Conservation (phyloP, 1,140 invertebrate genomes). For the Drosophila nikananu region DNA sequence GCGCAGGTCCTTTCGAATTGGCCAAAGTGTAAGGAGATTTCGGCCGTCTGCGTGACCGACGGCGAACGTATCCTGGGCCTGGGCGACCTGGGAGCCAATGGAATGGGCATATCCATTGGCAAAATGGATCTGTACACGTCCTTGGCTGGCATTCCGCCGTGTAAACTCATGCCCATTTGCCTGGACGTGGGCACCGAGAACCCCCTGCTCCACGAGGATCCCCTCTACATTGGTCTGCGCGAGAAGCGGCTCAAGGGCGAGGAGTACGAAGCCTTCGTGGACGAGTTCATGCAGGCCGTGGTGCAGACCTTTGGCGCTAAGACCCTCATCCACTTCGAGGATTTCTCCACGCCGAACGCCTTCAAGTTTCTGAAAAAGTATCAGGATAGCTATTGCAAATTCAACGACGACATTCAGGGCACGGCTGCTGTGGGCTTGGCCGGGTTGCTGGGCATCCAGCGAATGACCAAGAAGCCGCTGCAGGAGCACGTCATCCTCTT, state of each 20-base stretch:
- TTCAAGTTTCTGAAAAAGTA: conserved; percentile 96
- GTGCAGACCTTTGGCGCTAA: conserved; percentile 93
- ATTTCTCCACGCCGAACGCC: conserved; percentile 98
- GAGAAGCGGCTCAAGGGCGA: conserved; percentile 93
- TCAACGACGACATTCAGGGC: conserved; percentile 99
- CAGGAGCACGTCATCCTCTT: conserved; percentile 95
- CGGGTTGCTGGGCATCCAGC: conserved; percentile 93
- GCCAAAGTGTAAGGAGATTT: conserved; percentile 87
- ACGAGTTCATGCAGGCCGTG: conserved; percentile 98
- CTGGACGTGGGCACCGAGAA: conserved; percentile 97
- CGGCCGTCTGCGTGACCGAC: conserved; percentile 97
- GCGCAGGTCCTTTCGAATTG: conserved; percentile 89
- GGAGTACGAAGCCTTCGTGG: conserved; percentile 97
- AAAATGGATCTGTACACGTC: conserved; percentile 97
- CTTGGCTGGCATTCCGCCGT: conserved; percentile 95
- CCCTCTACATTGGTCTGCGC: conserved; percentile 96
- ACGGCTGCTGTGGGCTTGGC: conserved; percentile 96
- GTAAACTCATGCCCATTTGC: conserved; percentile 94
- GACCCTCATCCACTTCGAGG: conserved; percentile 96
- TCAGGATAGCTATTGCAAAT: conserved; percentile 94
- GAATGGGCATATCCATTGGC: conserved; percentile 99
- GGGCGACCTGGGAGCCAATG: conserved; percentile 97
- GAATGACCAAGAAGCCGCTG: conserved; percentile 92
- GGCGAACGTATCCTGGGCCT: conserved; percentile 97
- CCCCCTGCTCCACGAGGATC: conserved; percentile 93